Evolutionary conservation across 1,140 invertebrate species (phyloP).

Genomic region (Semibalanus balanoides): DNA sequence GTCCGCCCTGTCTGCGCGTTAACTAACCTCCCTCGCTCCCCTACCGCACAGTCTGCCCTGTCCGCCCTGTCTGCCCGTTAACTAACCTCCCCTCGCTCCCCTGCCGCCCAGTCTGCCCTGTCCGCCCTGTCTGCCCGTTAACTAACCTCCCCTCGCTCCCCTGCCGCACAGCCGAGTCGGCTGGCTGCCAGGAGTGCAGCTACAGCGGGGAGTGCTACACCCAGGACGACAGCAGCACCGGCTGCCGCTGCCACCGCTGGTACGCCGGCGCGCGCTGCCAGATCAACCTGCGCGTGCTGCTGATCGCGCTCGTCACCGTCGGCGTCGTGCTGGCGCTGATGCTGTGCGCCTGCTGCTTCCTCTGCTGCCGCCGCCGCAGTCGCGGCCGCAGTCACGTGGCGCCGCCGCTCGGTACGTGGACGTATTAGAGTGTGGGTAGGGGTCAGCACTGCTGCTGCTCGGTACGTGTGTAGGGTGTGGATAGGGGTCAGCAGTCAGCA

Average conservation of each 20-base stretch:
- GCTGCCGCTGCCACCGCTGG: slow-evolving; percentile 21
- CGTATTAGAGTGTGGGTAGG: too few species aligned
- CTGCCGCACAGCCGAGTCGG: slow-evolving; percentile 1
- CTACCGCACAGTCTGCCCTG: too few species aligned
- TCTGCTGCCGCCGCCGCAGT: slow-evolving; percentile 18
- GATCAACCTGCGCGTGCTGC: slow-evolving; percentile 21
- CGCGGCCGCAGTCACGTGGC: slow-evolving; percentile 9
- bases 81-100: too few species aligned
- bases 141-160: neutral
- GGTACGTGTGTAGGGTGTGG: too few species aligned
- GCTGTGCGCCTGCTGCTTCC: slow-evolving; percentile 16
- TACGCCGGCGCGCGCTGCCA: slow-evolving; percentile 21
- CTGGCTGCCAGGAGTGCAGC: slow-evolving; percentile 19
- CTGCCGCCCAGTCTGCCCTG: neutral
- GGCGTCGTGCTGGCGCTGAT: slow-evolving; percentile 17
- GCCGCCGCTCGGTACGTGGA: neutral
- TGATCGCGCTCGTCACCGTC: slow-evolving; percentile 18
- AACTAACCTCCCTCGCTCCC: too few species aligned
- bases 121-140: neutral
- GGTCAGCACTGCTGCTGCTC: too few species aligned
- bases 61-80: too few species aligned
- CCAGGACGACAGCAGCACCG: slow-evolving; percentile 10
- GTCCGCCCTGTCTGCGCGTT: too few species aligned
- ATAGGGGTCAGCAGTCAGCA: too few species aligned
- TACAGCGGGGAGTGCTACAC: slow-evolving; percentile 21